These are phyloP conservation scores for Leptobrachium ailaonicum DNA, from an alignment of 2,113 vertebrate species.

Conservation along the genomic window DNA sequence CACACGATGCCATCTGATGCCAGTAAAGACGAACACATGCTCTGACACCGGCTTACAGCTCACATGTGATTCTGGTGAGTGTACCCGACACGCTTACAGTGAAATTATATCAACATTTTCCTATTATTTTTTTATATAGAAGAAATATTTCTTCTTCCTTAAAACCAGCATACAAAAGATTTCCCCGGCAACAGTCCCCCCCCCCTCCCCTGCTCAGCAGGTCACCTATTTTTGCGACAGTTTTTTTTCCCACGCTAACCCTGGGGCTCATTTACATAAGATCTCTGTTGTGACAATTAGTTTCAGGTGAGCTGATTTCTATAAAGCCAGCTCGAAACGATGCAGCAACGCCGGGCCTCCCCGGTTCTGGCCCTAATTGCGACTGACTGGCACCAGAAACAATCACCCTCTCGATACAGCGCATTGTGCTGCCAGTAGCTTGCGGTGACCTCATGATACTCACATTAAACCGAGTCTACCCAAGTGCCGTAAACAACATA, in stretches of 20 bases:
- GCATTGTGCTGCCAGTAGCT: conserved; percentile 83
- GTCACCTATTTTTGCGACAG: conserved; percentile 95
- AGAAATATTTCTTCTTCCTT: conserved; percentile 61
- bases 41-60: conserved; percentile 63
- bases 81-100: conserved; percentile 66
- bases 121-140: conserved; percentile 51
- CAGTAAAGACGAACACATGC: conserved; percentile 58
- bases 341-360: conserved; percentile 79
- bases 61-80: conserved; percentile 74
- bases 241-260: conserved; percentile 98
- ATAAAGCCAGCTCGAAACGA: conserved; percentile 83
- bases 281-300: conserved; percentile 95
- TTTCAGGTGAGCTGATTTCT: conserved; percentile 99
- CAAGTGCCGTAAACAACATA: conserved; percentile 73
- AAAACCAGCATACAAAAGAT: conserved; percentile 87
- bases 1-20: conserved; percentile 61
- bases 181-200: conserved; percentile 88
- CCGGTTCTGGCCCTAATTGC: conserved; percentile 94
- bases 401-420: conserved; percentile 93
- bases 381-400: conserved; percentile 98
- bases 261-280: conserved; percentile 93
- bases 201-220: conserved; percentile 78
- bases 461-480: conserved; percentile 90
- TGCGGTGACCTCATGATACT: conserved; percentile 81
- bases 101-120: conserved; percentile 38